phyloP scores from a whole-genome alignment of 2,113 vertebrate species.

The Elephas maximus region DNA sequence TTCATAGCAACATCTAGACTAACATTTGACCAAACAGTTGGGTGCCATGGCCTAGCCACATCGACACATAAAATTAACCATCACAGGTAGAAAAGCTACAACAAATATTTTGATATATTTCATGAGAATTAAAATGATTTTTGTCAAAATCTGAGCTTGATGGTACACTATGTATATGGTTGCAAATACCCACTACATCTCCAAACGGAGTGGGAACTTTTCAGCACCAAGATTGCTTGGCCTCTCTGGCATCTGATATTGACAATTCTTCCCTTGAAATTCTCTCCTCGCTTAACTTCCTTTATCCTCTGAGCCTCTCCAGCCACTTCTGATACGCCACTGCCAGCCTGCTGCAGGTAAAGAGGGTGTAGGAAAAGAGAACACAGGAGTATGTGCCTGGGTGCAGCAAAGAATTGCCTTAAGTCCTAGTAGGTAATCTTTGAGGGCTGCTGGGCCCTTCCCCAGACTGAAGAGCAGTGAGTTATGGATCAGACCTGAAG shows the following conservation, averaged over 20 bases:
- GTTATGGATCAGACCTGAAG: neutral
- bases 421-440: neutral
- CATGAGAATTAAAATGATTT: constrained; percentile 34
- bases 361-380: neutral
- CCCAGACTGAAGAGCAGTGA: neutral
- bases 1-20: neutral
- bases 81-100: constrained; percentile 32
- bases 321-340: neutral
- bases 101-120: constrained; percentile 8
- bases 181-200: neutral
- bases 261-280: neutral
- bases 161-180: neutral
- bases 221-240: neutral
- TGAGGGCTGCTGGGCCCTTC: neutral
- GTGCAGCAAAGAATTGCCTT: neutral
- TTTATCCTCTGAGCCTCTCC: constrained; percentile 13
- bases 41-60: neutral
- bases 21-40: neutral
- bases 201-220: neutral
- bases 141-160: neutral
- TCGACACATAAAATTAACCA: neutral
- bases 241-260: neutral
- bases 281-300: neutral
- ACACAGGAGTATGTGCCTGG: rapidly evolving
- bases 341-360: neutral